Conservation (phyloP, 2,888 invertebrate species). For the Meta bourneti region DNA sequence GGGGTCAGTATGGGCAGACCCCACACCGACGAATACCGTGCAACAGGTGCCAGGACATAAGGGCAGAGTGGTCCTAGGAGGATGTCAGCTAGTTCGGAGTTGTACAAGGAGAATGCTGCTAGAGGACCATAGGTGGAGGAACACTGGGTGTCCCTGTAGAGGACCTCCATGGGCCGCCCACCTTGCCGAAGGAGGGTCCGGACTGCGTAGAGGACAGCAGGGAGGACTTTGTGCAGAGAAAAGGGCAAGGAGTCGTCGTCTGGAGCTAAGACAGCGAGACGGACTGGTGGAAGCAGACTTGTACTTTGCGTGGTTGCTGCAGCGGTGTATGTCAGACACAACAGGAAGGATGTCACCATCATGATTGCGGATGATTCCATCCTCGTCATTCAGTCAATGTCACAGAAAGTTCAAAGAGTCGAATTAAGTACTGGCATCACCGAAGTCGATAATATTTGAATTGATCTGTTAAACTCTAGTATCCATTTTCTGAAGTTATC, state of each 20-base stretch:
- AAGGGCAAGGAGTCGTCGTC: constrained; percentile 84
- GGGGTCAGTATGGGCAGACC: constrained; percentile 90
- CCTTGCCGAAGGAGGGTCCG: constrained; percentile 77
- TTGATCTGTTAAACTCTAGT: neutral
- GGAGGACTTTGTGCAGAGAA: constrained; percentile 82
- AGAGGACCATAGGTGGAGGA: constrained; percentile 89
- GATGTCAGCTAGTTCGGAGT: constrained; percentile 87
- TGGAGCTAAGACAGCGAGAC: constrained; percentile 85
- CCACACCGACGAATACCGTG: constrained; percentile 89
- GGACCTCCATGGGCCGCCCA: constrained; percentile 86
- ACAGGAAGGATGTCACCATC: neutral
- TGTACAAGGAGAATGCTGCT: constrained; percentile 89
- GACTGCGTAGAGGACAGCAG: constrained; percentile 80
- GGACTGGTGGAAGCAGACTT: constrained; percentile 22
- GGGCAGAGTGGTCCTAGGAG: constrained; percentile 93
- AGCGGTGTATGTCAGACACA: neutral
- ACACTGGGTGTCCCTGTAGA: constrained; percentile 88
- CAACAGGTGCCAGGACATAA: constrained; percentile 92
- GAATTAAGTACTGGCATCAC: too few species aligned
- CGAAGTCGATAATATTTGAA: neutral
- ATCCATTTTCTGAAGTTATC: too few species aligned
- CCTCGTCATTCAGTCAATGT: neutral
- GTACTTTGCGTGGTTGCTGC: neutral
- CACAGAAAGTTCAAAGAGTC: too few species aligned
- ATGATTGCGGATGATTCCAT: neutral